A percentile compares a stretch with the other conserved stretches of the same genome.
Evolutionary conservation across 2,888 invertebrate species (phyloP).

Genomic region (Idaea straminata): DNA sequence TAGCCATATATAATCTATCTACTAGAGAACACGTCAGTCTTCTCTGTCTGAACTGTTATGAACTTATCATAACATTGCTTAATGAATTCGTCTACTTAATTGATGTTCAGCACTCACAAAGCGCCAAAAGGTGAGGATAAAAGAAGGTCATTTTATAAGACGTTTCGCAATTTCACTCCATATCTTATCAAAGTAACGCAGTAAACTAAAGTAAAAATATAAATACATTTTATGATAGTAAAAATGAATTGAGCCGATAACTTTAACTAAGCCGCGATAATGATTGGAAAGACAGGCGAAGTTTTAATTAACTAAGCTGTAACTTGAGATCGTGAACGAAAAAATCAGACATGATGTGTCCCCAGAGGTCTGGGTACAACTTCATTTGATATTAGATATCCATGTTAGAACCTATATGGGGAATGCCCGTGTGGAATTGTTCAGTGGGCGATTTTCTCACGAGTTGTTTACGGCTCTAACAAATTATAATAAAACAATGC

Average conservation of each 20-base stretch:
- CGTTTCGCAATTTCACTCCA: neutral
- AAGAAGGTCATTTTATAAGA: neutral
- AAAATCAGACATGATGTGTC: too few species aligned
- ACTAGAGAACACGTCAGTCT: too few species aligned
- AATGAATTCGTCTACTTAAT: too few species aligned
- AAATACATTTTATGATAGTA: neutral
- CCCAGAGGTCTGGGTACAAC: too few species aligned
- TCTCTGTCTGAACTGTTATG: too few species aligned
- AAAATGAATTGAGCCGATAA: neutral
- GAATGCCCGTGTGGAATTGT: slow-evolving; percentile 48
- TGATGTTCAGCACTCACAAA: too few species aligned
- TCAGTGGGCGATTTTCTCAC: slow-evolving; percentile 58
- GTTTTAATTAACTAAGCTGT: too few species aligned
- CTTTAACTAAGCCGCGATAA: neutral
- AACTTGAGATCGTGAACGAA: too few species aligned
- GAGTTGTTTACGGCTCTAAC: slow-evolving; percentile 49
- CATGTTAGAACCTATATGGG: slow-evolving; percentile 20
- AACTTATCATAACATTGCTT: too few species aligned
- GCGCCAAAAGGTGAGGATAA: neutral
- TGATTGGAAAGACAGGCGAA: neutral
- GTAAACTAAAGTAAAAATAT: neutral
- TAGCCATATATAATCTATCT: neutral
- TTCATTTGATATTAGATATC: too few species aligned
- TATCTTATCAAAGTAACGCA: neutral
- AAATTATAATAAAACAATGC: slow-evolving; percentile 47